These are phyloP conservation scores for Xiphophorus couchianus DNA, from an alignment of 2,113 vertebrate genomes.

Conservation along the genomic window DNA sequence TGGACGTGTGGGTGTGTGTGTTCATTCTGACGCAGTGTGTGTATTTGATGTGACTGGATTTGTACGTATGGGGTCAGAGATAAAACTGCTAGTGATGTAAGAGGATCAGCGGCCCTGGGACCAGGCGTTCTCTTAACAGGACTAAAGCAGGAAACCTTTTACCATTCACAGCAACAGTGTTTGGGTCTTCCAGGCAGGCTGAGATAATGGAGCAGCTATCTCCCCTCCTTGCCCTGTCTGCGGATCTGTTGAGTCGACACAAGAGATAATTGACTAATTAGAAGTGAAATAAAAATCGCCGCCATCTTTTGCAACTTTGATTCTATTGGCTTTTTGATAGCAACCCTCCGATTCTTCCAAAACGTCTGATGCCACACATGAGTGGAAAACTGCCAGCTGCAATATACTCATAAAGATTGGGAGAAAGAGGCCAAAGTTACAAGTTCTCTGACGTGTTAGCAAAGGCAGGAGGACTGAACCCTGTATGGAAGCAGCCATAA, in stretches of 20 bases:
- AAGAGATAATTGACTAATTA: neutral
- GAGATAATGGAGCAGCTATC: constrained; percentile 10
- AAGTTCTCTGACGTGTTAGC: constrained; percentile 8
- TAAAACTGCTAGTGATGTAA: constrained; percentile 69
- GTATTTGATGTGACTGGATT: constrained; percentile 45
- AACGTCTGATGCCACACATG: neutral
- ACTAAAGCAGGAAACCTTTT: constrained; percentile 34
- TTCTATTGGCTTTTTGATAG: neutral
- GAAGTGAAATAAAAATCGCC: neutral
- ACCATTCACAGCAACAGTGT: constrained; percentile 1
- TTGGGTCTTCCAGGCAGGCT: constrained; percentile 17
- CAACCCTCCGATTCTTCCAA: neutral
- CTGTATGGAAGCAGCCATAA: constrained; percentile 47
- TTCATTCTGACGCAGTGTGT: neutral
- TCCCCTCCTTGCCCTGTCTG: neutral
- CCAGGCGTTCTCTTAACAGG: constrained; percentile 48
- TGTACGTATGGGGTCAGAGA: constrained; percentile 53
- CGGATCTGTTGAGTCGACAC: neutral
- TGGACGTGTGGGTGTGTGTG: constrained; percentile 17
- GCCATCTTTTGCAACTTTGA: neutral
- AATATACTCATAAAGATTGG: constrained; percentile 65
- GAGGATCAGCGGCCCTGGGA: constrained; percentile 63
- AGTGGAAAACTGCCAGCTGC: constrained; percentile 24
- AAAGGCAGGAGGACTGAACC: neutral
- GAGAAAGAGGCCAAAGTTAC: constrained; percentile 56